phyloP scores from a whole-genome alignment of 2,888 invertebrate species.

The Leptopilina myrica region DNA sequence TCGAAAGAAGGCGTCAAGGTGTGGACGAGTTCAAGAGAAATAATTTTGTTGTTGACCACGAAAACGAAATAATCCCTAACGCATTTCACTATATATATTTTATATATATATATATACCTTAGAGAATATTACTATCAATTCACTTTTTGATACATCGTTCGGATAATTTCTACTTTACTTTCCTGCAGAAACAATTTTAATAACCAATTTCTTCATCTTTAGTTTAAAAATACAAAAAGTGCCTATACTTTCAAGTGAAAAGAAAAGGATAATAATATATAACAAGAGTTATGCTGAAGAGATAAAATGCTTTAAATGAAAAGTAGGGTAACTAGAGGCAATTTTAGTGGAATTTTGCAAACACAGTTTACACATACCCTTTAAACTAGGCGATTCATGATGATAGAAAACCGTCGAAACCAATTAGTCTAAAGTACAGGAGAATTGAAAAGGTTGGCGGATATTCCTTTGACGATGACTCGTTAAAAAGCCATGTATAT shows the following conservation, averaged over 20 bases:
- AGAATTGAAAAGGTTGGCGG: constrained; percentile 36
- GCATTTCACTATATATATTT: too few species aligned
- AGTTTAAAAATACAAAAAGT: neutral
- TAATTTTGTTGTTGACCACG: constrained; percentile 39
- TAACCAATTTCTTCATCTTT: too few species aligned
- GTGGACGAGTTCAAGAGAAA: constrained; percentile 46
- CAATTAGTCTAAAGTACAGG: constrained; percentile 27
- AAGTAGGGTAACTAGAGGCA: constrained; percentile 16
- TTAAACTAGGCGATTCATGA: constrained; percentile 35
- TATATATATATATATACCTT: too few species aligned
- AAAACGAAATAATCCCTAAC: constrained; percentile 25
- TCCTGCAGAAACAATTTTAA: too few species aligned
- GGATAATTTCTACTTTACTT: too few species aligned
- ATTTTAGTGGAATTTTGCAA: constrained; percentile 31
- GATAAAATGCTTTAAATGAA: neutral
- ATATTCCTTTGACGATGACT: constrained; percentile 37
- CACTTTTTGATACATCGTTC: too few species aligned
- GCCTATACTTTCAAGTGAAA: neutral
- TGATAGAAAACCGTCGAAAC: constrained; percentile 37
- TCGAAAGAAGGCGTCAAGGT: constrained; percentile 50
- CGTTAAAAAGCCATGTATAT: constrained; percentile 40
- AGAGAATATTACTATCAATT: too few species aligned
- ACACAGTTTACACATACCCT: neutral
- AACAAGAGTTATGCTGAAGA: neutral
- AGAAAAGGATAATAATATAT: neutral